Evolutionary conservation across 2,888 invertebrate species (phyloP), one percentile per base, ranked within the genome.

Genomic region (Zele albiditarsus): DNA sequence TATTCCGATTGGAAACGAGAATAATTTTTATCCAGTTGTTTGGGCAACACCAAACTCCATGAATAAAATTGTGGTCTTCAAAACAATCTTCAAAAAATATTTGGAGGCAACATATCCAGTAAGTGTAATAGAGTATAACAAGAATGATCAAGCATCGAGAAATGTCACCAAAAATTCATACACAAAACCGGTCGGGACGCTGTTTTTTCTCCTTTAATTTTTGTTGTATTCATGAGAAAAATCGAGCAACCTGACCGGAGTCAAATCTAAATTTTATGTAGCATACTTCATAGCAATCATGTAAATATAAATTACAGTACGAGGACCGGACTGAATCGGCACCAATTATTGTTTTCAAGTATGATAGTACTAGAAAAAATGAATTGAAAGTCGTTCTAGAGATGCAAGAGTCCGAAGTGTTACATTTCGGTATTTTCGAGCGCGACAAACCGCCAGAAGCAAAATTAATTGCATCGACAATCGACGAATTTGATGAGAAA

Each of bases 301-400:
- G 2, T 60, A 14, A 31, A 57, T 33, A 53, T 27, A 27, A 58
- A 23, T 67, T 76, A 1, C 46, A 89, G 89, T 89, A 87, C 38
- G 87, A 88, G 77, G 88, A 88, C 74, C 85, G 85, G 72, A 83
- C 81, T 3, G 75, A 77, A 0, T 84, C 84, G 38, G 80, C 83
- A 3, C 88, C 89, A 28, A 84, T 85, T 75, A 85, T 85, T 5
- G 77, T 89, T n/a, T 89, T 89, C 68, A 89, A 89, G 80, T 89
- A 86, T 46, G 89, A 89, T 66, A 86, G 83, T 65, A 87, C 88
- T 1, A 83, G 84, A 31, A 86, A 84, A 73, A 86, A 85, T 62
- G 88, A 89, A 27, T 78, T 89, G 4, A 85, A 86, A 79, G 80
- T 86, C 60, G 85, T 86, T n/a, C 60, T 88, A 16, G 84, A 88